phyloP scores from a whole-genome alignment of 2,888 invertebrate genomes.

The Nephrotoma appendiculata region DNA sequence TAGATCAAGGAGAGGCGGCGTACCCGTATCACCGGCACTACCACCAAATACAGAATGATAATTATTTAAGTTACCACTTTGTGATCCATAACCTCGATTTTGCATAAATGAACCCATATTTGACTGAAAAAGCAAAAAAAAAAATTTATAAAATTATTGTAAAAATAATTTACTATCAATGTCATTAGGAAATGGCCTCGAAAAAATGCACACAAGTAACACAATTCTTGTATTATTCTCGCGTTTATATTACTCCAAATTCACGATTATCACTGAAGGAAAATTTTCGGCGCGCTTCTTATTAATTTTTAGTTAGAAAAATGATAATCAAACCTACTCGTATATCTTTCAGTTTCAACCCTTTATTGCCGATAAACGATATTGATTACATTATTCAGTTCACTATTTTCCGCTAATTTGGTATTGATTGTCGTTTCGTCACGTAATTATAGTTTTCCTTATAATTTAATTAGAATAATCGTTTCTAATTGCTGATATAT shows the following conservation, averaged over 20 bases:
- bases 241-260: neutral
- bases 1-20: conserved; percentile 77
- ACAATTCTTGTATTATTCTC: neutral
- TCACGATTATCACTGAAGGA: neutral
- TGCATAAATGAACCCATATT: conserved; percentile 48
- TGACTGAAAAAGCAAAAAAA: conserved; percentile 33
- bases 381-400: neutral
- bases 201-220: neutral
- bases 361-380: neutral
- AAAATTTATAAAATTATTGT: neutral
- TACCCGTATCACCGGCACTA: conserved; percentile 57
- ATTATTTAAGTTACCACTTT: conserved; percentile 46
- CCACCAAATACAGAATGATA: conserved; percentile 75
- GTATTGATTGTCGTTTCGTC: neutral
- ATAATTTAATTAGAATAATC: neutral
- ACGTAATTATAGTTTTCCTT: neutral
- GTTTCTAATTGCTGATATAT: neutral
- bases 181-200: neutral
- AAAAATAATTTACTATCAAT: neutral
- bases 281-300: neutral
- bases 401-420: neutral
- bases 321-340: neutral
- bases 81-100: conserved; percentile 48
- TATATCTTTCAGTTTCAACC: neutral
- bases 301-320: conserved; percentile 6